Percentiles rank a stretch among this genome's conserved stretches.
Conservation (phyloP, 2,888 invertebrate species). For the Aporophyla lueneburgensis region DNA sequence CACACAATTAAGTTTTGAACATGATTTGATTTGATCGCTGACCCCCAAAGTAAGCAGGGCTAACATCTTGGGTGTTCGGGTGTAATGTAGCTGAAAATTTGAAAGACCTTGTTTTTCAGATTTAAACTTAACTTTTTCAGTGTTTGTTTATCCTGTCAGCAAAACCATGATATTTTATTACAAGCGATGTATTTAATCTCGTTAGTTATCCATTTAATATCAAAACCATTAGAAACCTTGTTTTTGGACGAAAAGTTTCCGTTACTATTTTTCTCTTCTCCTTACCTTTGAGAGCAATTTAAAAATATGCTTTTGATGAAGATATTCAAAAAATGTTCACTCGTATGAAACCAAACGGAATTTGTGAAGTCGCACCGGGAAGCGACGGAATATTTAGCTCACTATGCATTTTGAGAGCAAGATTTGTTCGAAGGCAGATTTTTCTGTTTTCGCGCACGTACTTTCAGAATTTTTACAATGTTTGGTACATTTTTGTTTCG, state of each 20-base stretch:
- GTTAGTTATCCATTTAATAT: constrained; percentile 16
- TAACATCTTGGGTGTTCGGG: background rate
- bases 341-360: constrained; percentile 46
- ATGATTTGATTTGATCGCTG: background rate
- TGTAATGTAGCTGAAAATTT: background rate
- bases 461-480: background rate
- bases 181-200: background rate
- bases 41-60: background rate
- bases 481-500: background rate
- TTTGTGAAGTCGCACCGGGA: constrained; percentile 43
- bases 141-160: background rate
- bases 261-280: constrained; percentile 24
- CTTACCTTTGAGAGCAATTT: constrained; percentile 32
- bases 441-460: constrained; percentile 11
- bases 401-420: constrained; percentile 44
- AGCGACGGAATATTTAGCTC: constrained; percentile 39
- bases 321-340: constrained; percentile 13
- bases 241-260: constrained; percentile 13
- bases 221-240: constrained; percentile 8
- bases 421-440: constrained; percentile 28
- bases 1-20: background rate
- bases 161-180: background rate
- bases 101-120: background rate
- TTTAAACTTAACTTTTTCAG: background rate
- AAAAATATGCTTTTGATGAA: constrained; percentile 45